phyloP scores from a whole-genome alignment of 2,797 vertebrate genomes.

The Oreonectes daqikongensis region DNA sequence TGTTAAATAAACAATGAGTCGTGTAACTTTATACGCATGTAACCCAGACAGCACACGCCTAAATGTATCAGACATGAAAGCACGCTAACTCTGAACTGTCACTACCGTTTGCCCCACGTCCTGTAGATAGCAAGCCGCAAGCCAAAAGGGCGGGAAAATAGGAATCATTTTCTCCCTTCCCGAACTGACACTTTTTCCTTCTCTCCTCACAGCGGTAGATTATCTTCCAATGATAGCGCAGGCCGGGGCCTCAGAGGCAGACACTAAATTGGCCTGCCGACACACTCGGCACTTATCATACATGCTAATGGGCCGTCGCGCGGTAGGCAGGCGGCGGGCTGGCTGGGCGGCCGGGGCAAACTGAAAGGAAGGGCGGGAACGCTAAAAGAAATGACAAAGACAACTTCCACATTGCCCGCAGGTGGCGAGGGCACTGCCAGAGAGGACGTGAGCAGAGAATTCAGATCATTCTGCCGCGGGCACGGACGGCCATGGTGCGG shows the following conservation, averaged over 20 bases:
- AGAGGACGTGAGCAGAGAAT: constrained; percentile 46
- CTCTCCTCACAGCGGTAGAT: constrained; percentile 64
- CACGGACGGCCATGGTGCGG: constrained; percentile 42
- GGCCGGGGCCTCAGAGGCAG: constrained; percentile 54
- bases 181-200: constrained; percentile 44
- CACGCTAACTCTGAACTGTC: constrained; percentile 32
- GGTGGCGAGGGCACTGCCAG: constrained; percentile 44
- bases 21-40: too few relatives aligned
- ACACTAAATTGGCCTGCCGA: constrained; percentile 57
- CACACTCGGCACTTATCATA: constrained; percentile 61
- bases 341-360: constrained; percentile 39
- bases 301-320: constrained; percentile 60
- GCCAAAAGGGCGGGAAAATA: constrained; percentile 35
- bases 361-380: constrained; percentile 40
- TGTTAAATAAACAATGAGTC: too few relatives aligned
- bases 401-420: constrained; percentile 41
- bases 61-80: constrained; percentile 32
- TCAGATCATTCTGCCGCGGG: constrained; percentile 45
- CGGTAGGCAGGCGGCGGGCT: constrained; percentile 42
- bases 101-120: constrained; percentile 11
- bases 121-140: constrained; percentile 12
- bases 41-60: not conserved
- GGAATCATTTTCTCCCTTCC: constrained; percentile 53
- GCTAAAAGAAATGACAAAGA: constrained; percentile 46
- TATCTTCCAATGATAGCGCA: constrained; percentile 63